Evolutionary conservation across 2,113 vertebrate species (phyloP).

Genomic region (Myrmecobius fasciatus): DNA sequence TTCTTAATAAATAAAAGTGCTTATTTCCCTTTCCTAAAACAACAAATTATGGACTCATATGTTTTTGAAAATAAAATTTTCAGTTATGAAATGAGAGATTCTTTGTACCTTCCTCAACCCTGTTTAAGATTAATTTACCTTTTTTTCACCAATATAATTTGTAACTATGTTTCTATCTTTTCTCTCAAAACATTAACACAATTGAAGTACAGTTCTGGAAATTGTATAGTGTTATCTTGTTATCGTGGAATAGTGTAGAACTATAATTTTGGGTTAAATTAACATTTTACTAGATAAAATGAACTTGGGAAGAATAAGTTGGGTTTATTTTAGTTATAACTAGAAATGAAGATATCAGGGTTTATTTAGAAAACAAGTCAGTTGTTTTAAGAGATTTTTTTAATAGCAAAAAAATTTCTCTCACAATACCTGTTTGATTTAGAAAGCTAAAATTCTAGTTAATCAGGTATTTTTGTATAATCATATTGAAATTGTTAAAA

Average conservation of each 20-base stretch:
- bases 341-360: conserved; percentile 24
- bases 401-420: conserved; percentile 22
- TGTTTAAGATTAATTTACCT: conserved; percentile 34
- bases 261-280: conserved; percentile 49
- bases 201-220: background rate
- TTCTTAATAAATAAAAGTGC: conserved; percentile 9
- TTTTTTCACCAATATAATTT: conserved; percentile 23
- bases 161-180: conserved; percentile 6
- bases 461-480: background rate
- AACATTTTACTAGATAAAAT: conserved; percentile 25
- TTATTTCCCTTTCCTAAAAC: conserved; percentile 23
- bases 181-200: background rate
- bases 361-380: conserved; percentile 3
- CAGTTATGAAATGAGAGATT: conserved; percentile 14
- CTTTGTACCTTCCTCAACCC: conserved; percentile 18
- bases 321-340: background rate
- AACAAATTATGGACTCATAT: conserved; percentile 21
- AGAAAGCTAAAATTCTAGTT: conserved; percentile 33
- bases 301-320: conserved; percentile 28
- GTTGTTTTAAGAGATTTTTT: conserved; percentile 19
- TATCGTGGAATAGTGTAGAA: background rate
- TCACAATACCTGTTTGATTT: conserved; percentile 37
- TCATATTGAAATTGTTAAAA: background rate
- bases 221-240: conserved; percentile 43
- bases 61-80: conserved; percentile 18